These are phyloP conservation scores for Heliopora coerulea DNA, from an alignment of 92 coral and sea anemone genomes.

Conservation along the genomic window DNA sequence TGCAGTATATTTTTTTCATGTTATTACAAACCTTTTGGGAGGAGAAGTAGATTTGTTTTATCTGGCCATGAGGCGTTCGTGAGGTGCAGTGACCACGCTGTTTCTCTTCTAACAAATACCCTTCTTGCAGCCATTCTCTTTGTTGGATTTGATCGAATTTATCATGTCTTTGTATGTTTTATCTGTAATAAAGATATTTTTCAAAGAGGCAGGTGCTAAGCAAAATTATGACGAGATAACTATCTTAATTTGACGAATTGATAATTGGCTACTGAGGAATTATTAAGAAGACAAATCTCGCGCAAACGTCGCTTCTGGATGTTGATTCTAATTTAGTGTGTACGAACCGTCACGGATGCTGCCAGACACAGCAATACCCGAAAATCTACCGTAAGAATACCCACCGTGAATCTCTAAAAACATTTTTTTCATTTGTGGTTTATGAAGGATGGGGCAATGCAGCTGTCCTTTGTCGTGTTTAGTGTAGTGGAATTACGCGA, in stretches of 20 bases:
- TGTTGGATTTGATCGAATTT: constrained; percentile 15
- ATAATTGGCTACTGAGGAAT: constrained; percentile 1
- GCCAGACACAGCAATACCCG: too few species aligned
- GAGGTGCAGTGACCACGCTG: background rate
- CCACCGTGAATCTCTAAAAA: background rate
- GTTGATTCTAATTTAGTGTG: too few species aligned
- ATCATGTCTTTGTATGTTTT: constrained; percentile 2
- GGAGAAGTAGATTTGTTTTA: constrained; percentile 5
- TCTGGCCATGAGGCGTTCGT: too few species aligned
- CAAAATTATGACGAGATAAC: background rate
- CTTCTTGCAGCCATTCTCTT: background rate
- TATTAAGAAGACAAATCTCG: too few species aligned
- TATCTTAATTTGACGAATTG: constrained; percentile 35
- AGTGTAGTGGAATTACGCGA: constrained; percentile 16
- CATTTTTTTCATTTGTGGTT: background rate
- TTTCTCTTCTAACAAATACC: background rate
- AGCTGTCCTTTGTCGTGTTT: constrained; percentile 12
- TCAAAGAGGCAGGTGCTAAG: constrained; percentile 6
- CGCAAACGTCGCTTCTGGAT: too few species aligned
- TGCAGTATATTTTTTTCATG: background rate
- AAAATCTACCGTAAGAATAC: background rate
- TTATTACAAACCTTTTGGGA: background rate
- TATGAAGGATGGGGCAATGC: background rate
- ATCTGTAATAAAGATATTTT: background rate
- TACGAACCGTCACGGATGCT: too few species aligned